Evolutionary conservation across 2,113 vertebrate species (phyloP), one percentile per base, ranked within the genome.

Genomic region (Catharus bicknelli): DNA sequence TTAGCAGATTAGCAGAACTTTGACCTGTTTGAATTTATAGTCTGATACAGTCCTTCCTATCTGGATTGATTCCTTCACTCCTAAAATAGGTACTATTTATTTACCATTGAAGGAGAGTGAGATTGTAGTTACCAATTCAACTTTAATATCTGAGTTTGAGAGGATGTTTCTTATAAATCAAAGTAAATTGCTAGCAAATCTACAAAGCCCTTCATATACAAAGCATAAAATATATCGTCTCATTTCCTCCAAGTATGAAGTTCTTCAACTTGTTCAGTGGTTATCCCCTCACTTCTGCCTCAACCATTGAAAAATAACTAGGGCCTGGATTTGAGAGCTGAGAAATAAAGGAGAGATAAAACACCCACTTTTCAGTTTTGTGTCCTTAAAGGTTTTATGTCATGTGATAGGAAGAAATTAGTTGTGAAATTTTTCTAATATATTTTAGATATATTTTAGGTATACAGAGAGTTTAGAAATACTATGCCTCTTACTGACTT

Each of bases 241-340:
- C 38, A 26, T 6, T 80, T 63, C 29, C 26, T 67, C 10, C 16
- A 78, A 38, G 9, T 47, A 58, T 32, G 34, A 80, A 40, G 25
- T 14, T 66, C 38, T 88, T 78, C 55, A 64, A 4, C 4, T 66
- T 58, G 9, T 54, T 81, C 17, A 10, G 13, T 42, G 38, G 3
- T 81, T 84, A 15, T 51, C 16, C 66, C 62, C 15, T 85, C 66
- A 38, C 15, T 74, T 88, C 55, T 90, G 34, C 25, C 25, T 88
- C 76, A 79, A 16, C 7, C 20, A n/a, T 67, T 53, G 16, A 12
- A 11, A 27, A 88, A 63, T 4, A 63, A 13, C 34, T 57, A 58
- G 27, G 9, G 4, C 1, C 5, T n/a, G 1, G 0, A 8, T 51
- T 10, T 45, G 11, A 63, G 15, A 70, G 14, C 3, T 4, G 2